Evolutionary conservation across 2,888 invertebrate genomes (phyloP), one percentile per base, ranked within the genome.

Genomic region (Scotopteryx bipunctaria): DNA sequence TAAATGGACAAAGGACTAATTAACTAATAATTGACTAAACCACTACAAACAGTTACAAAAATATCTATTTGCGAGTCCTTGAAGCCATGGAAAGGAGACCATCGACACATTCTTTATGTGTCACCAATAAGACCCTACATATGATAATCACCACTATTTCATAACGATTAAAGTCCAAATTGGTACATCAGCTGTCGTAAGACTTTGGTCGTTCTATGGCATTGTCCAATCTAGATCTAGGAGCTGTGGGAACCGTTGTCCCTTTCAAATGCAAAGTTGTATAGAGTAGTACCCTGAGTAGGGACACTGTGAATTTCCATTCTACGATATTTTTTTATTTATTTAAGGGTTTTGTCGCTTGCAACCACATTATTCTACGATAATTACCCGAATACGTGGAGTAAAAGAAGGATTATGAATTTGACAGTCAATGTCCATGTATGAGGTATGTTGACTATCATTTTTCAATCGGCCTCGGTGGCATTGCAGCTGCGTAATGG

Each of bases 241-340:
- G 75, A 67, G 63, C 78, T 85, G 86, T 88, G 88, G 85, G 87
- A 88, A 87, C 77, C 51, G 62, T 64, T 69, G 76, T 81, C 80
- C 86, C 86, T 84, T 87, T 86, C 85, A 69, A 85, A 76, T 73
- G 61, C 66, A 60, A 46, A 66, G 71, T 74, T 75, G 79, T 83
- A 78, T 77, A 81, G n/a, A n/a, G n/a, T 72, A 64, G 65, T 46
- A 47, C 37, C 21, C 54, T 48, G 41, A 47, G 55, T 64, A 46
- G 56, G 41, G 35, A 15, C 5, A 46, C 54, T 32, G 49, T 54
- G 5, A 9, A 11, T 44, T 17, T 25, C 8, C 9, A n/a, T 11
- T 11, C 11, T 2, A 11, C n/a, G 9, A 25, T 27, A 27, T 11
- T 11, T 11, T 2, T 27, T 11, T 3, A 5, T 11, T 4, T 11